These are phyloP conservation scores for Catharus fuscescens DNA, from an alignment of 2,113 vertebrate genomes.

Conservation along the genomic window DNA sequence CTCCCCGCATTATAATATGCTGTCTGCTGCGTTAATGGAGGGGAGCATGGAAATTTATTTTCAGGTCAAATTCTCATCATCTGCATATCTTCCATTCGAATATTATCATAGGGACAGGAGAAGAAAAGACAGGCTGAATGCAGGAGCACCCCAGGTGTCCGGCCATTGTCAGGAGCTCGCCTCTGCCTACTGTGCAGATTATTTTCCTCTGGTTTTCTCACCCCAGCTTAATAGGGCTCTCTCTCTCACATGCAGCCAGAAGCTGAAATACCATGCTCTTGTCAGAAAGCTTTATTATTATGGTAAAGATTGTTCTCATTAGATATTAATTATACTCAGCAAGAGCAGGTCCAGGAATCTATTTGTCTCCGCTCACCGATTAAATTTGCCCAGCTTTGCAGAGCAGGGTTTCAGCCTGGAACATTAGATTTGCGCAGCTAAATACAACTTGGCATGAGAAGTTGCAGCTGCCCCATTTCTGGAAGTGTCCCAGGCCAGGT, in stretches of 20 bases:
- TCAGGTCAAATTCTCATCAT: slow-evolving; percentile 52
- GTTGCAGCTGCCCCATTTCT: not conserved
- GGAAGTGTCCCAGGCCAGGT: not conserved
- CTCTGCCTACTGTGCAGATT: slow-evolving; percentile 23
- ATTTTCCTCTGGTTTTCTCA: slow-evolving; percentile 28
- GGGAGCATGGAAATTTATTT: slow-evolving; percentile 26
- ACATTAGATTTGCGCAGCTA: not conserved
- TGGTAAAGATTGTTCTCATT: slow-evolving; percentile 59
- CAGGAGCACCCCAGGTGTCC: slow-evolving; percentile 30
- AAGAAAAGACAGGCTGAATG: slow-evolving; percentile 43
- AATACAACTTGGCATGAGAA: not conserved
- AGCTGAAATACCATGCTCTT: slow-evolving; percentile 37
- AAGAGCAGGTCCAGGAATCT: slow-evolving; percentile 57
- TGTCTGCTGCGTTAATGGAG: not conserved
- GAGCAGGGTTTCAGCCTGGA: not conserved
- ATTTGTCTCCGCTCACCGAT: slow-evolving; percentile 18
- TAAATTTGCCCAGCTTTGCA: slow-evolving; percentile 1
- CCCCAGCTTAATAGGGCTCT: slow-evolving; percentile 4
- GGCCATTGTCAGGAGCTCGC: slow-evolving; percentile 34
- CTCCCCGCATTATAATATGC: not conserved
- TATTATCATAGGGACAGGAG: slow-evolving; percentile 14
- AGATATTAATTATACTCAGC: slow-evolving; percentile 64
- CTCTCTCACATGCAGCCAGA: not conserved
- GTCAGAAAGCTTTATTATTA: slow-evolving; percentile 65
- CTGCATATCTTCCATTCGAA: slow-evolving; percentile 18